Evolutionary conservation across 2,888 invertebrate genomes (phyloP).

Genomic region (Thelaira solivaga): DNA sequence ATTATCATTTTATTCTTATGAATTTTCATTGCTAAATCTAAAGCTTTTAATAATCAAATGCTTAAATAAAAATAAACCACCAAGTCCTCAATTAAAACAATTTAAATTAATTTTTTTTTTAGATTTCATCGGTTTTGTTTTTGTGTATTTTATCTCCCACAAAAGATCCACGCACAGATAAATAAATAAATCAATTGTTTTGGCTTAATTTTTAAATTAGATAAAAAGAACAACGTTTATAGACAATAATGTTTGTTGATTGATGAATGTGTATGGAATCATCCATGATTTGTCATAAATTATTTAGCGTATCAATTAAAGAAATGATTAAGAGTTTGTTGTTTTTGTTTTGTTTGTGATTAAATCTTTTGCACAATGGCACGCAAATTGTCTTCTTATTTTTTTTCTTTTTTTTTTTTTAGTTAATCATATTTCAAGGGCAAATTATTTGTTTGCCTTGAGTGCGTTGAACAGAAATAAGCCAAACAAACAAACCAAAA

Average conservation of each 20-base stretch:
- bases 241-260: background rate
- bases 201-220: too few species aligned
- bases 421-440: background rate
- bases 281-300: conserved; percentile 17
- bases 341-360: background rate
- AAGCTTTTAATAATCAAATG: too few species aligned
- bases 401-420: background rate
- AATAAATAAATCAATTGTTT: too few species aligned
- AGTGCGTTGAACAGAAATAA: background rate
- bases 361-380: background rate
- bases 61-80: background rate
- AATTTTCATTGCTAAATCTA: too few species aligned
- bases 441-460: background rate
- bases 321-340: background rate
- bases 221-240: too few species aligned
- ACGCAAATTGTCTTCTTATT: too few species aligned
- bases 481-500: too few species aligned
- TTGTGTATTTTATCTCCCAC: too few species aligned
- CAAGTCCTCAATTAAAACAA: background rate
- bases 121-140: too few species aligned
- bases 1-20: too few species aligned
- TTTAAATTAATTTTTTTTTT: background rate
- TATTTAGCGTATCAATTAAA: background rate
- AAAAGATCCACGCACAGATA: too few species aligned
- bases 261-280: background rate